Conservation (phyloP, 2,888 invertebrate genomes). For the Philereme vetulata region DNA sequence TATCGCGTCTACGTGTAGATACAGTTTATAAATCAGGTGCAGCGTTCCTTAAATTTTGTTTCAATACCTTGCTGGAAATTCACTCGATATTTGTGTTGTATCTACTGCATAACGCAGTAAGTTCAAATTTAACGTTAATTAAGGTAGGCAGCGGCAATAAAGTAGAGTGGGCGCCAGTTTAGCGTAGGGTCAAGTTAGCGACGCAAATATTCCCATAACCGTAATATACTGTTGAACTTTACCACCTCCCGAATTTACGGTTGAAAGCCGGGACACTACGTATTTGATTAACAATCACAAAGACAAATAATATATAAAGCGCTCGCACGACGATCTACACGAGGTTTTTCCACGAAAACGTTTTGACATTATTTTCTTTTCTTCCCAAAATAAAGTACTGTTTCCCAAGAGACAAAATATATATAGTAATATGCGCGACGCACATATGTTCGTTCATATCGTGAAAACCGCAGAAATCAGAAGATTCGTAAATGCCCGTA, state of each 20-base stretch:
- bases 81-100: conserved; percentile 20
- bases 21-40: conserved; percentile 55
- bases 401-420: conserved; percentile 31
- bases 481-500: conserved; percentile 43
- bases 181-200: conserved; percentile 32
- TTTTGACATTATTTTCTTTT: conserved; percentile 29
- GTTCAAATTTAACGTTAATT: conserved; percentile 45
- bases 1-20: conserved; percentile 60
- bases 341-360: conserved; percentile 18
- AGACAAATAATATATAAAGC: conserved; percentile 36
- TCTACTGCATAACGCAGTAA: conserved; percentile 21
- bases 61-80: conserved; percentile 26
- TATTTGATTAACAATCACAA: conserved; percentile 48
- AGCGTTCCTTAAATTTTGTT: conserved; percentile 36
- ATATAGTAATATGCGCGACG: conserved; percentile 29
- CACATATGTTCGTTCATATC: conserved; percentile 20
- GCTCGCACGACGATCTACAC: conserved; percentile 19
- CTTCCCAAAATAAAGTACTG: conserved; percentile 32
- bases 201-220: conserved; percentile 43
- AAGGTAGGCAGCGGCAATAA: conserved; percentile 36
- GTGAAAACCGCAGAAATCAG: conserved; percentile 40
- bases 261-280: conserved; percentile 42
- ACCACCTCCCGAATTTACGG: conserved; percentile 43
- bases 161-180: conserved; percentile 32
- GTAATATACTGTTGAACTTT: conserved; percentile 44